Evolutionary conservation across 1,140 invertebrate genomes (phyloP).

Genomic region (Eubasilissa regina): DNA sequence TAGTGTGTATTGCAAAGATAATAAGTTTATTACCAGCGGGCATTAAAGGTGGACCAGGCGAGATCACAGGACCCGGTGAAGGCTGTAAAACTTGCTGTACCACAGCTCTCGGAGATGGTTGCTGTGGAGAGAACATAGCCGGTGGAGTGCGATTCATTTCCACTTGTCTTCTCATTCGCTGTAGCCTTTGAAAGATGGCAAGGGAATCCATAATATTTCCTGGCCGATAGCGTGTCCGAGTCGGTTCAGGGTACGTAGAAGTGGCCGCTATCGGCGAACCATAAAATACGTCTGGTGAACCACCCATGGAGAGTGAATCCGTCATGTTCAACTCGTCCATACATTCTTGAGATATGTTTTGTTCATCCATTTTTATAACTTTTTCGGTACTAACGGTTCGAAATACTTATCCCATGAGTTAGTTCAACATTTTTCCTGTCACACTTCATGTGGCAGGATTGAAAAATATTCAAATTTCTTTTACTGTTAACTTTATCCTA

Average conservation of each 20-base stretch:
- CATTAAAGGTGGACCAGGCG: background rate
- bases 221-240: background rate
- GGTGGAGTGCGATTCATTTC: conserved; percentile 9
- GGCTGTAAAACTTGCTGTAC: background rate
- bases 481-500: background rate
- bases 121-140: background rate
- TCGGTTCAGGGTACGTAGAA: background rate
- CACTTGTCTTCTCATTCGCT: background rate
- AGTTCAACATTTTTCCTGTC: background rate
- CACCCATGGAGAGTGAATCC: background rate
- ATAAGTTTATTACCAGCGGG: no score
- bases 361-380: conserved; percentile 4
- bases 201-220: background rate
- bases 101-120: background rate
- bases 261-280: background rate
- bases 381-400: background rate
- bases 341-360: conserved; percentile 18
- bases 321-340: background rate
- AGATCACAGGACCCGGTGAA: background rate
- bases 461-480: background rate
- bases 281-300: background rate
- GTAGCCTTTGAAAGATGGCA: background rate
- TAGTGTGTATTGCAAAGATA: no score
- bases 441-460: conserved; percentile 1
- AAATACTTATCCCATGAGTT: background rate